Evolutionary conservation across 2,113 vertebrate genomes (phyloP).

Genomic region (Neogobius melanostomus): DNA sequence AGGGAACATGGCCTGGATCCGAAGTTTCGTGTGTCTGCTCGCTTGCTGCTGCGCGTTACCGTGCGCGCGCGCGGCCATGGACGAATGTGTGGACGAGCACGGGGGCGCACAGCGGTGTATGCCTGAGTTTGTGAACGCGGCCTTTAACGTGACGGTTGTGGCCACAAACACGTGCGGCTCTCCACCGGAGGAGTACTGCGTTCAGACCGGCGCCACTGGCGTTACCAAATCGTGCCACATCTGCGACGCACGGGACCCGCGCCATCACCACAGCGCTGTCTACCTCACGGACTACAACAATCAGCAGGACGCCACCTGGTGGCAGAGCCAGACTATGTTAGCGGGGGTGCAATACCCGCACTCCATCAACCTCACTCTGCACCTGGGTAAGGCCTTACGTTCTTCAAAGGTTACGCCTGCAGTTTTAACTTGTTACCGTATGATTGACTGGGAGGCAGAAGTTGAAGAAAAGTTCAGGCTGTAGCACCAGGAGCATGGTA

Average conservation of each 20-base stretch:
- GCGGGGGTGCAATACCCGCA: slow-evolving; percentile 93
- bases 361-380: slow-evolving; percentile 94
- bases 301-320: slow-evolving; percentile 96
- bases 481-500: too few species aligned
- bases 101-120: slow-evolving; percentile 88
- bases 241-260: slow-evolving; percentile 87
- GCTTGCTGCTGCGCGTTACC: slow-evolving; percentile 36
- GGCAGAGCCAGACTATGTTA: slow-evolving; percentile 98
- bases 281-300: slow-evolving; percentile 99
- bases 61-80: slow-evolving; percentile 82
- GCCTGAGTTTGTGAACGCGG: slow-evolving; percentile 98
- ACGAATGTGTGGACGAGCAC: slow-evolving; percentile 85
- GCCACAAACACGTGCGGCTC: slow-evolving; percentile 94
- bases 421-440: too few species aligned
- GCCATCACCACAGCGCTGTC: slow-evolving; percentile 86
- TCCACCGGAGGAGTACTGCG: slow-evolving; percentile 97
- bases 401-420: too few species aligned
- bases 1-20: slow-evolving; percentile 33
- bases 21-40: slow-evolving; percentile 27
- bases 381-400: slow-evolving; percentile 84
- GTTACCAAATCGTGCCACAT: slow-evolving; percentile 99
- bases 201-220: slow-evolving; percentile 97
- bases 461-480: too few species aligned
- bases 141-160: slow-evolving; percentile 93
- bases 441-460: too few species aligned